Percentiles rank a stretch among this genome's conserved stretches.
Conservation (phyloP, 2,888 invertebrate species). For the Cosmia trapezina region DNA sequence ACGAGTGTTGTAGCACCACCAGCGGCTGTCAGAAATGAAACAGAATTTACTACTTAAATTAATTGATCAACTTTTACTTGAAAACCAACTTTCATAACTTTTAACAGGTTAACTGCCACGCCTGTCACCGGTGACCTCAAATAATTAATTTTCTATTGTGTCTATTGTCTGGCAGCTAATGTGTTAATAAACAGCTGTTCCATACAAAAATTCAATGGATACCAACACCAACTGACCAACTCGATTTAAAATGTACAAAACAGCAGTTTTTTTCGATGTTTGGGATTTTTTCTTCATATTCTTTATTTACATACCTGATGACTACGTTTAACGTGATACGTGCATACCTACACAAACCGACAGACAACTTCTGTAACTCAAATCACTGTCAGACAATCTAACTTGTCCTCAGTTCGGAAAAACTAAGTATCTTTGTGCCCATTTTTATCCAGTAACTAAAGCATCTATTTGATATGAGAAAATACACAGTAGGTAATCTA, state of each 20-base stretch:
- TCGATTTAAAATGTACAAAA: neutral
- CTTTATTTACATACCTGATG: neutral
- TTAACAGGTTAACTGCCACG: no score
- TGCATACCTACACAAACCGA: neutral
- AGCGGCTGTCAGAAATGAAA: conserved; percentile 50
- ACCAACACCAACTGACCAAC: neutral
- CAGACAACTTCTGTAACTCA: neutral
- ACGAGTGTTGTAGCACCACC: conserved; percentile 66
- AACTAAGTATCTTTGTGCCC: no score
- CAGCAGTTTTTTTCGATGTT: neutral
- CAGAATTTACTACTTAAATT: neutral
- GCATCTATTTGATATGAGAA: no score
- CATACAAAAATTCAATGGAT: neutral
- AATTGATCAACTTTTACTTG: neutral
- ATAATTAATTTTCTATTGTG: no score
- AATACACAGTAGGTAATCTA: no score
- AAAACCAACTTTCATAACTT: neutral
- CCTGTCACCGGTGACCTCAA: no score
- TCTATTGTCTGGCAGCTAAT: no score
- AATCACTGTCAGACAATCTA: no score
- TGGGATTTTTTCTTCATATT: neutral
- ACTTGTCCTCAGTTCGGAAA: no score
- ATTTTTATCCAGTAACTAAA: no score
- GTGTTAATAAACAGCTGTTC: no score
- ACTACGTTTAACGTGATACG: neutral